Base-by-base conservation (phyloP, 2,888 invertebrate genomes). In the Drosophila flavopinicola region DNA sequence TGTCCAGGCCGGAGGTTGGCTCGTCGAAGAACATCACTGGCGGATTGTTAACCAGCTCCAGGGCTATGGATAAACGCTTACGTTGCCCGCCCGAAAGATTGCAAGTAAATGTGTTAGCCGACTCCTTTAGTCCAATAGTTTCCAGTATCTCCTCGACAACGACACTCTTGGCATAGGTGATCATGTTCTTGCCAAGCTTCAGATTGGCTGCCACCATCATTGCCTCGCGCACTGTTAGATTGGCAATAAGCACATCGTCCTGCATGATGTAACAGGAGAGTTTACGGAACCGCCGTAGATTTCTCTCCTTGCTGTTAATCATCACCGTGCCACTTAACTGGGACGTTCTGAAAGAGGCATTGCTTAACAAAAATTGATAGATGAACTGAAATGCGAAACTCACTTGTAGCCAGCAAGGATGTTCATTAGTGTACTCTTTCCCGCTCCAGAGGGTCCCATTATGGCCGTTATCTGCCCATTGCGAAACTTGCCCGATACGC, bases 1-100 rank as follows among this genome's bases (percentile, higher is more conserved):
- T 98, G 90, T 98, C 98, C 90, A 98, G 92, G 13, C 98, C 98
- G 86, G 97, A 95, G 33, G 96, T 96, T 1, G 98, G 98, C 91
- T 98, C 98, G 88, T 98, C 98, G 89, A 98, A 98, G 91, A 98
- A 98, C 97, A 98, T 98, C 65, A 98, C 96, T 70, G 98, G 98
- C 20, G 98, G 98, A 92, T 98, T 98, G 91, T 98, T 98, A 45
- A 98, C 97, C 90, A 98, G 93, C 92, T 98, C 98, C 89, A 97
- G 92, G 51, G 97, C 98, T 87, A 98, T 97, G 5, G 97, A 97
- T 66, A 98, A 92, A 58, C 98, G 93, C 90, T 98, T 98, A 69
- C 96, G 93, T 92, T 98, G 98, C 0, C 98, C 98, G 15, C 98
- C 98, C 6, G 97, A 97, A 35, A 98, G 93, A 88, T 94, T 95